phyloP scores from a whole-genome alignment of 53 echinoderm and acorn worm species.

The Hippasteria phrygiana region DNA sequence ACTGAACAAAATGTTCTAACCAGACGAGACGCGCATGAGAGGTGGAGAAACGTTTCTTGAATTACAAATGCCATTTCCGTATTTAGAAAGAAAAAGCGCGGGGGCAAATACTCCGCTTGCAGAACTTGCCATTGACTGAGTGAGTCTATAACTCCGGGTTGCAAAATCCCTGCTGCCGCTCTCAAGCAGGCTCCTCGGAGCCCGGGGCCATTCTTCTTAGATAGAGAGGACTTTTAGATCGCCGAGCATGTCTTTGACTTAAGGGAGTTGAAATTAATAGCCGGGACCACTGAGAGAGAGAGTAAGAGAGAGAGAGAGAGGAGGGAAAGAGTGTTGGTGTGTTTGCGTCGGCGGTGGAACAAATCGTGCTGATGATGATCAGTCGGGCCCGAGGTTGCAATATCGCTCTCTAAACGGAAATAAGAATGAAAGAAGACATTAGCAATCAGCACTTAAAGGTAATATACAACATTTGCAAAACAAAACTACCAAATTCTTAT shows the following conservation, averaged over 20 bases:
- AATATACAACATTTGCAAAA: too few relatives aligned
- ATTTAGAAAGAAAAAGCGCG: neutral
- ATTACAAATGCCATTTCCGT: constrained; percentile 30
- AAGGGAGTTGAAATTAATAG: constrained; percentile 58
- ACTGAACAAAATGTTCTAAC: too few relatives aligned
- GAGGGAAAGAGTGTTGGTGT: neutral
- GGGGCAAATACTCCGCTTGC: neutral
- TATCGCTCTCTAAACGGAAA: constrained; percentile 25
- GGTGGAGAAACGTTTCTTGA: neutral
- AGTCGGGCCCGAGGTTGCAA: neutral
- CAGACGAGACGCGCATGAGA: too few relatives aligned
- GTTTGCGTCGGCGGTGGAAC: neutral
- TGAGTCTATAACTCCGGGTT: neutral
- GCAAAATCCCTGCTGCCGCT: neutral
- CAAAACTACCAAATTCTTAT: too few relatives aligned
- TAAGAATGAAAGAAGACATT: constrained; percentile 1
- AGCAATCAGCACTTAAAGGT: neutral
- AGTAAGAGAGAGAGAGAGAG: neutral
- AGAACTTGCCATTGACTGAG: constrained; percentile 16
- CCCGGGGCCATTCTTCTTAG: constrained; percentile 6
- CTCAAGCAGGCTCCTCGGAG: neutral
- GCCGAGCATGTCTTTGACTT: constrained; percentile 33
- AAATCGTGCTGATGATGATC: constrained; percentile 26
- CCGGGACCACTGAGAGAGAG: neutral
- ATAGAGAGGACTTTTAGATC: constrained; percentile 28